Evolutionary conservation across 2,888 invertebrate species (phyloP).

Genomic region (Xylota sylvarum): DNA sequence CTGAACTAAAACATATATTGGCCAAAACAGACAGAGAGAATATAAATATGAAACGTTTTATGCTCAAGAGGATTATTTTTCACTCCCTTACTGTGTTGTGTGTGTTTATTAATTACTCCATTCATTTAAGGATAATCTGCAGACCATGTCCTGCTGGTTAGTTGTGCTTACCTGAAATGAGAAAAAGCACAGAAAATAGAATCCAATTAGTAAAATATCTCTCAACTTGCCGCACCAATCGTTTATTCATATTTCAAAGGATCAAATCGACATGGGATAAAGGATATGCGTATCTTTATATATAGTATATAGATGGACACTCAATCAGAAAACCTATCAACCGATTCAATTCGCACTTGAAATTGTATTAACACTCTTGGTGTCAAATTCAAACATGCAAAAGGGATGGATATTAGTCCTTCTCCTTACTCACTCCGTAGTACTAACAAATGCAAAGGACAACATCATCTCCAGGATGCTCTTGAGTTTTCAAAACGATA

Average conservation of each 20-base stretch:
- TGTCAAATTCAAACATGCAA: slow-evolving; percentile 75
- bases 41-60: slow-evolving; percentile 46
- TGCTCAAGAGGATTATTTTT: slow-evolving; percentile 60
- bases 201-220: slow-evolving; percentile 67
- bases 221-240: slow-evolving; percentile 26
- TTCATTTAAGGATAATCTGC: slow-evolving; percentile 56
- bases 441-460: slow-evolving; percentile 6
- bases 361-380: slow-evolving; percentile 75
- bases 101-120: slow-evolving; percentile 58
- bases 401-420: slow-evolving; percentile 58
- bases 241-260: slow-evolving; percentile 74
- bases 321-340: slow-evolving; percentile 71
- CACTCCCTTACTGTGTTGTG: slow-evolving; percentile 32
- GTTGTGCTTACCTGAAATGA: slow-evolving; percentile 66
- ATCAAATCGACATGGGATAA: slow-evolving; percentile 44
- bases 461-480: slow-evolving; percentile 61
- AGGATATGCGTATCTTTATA: slow-evolving; percentile 2
- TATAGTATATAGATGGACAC: slow-evolving; percentile 26
- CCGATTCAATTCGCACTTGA: slow-evolving; percentile 71
- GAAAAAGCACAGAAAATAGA: slow-evolving; percentile 35
- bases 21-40: background rate
- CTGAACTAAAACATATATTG: slow-evolving; percentile 17
- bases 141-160: slow-evolving; percentile 17
- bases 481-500: slow-evolving; percentile 67
- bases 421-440: slow-evolving; percentile 13